A percentile compares a stretch with the other conserved stretches of the same genome.
These are phyloP conservation scores for Saxicola maurus DNA, from an alignment of 2,797 vertebrate genomes.

Conservation along the genomic window DNA sequence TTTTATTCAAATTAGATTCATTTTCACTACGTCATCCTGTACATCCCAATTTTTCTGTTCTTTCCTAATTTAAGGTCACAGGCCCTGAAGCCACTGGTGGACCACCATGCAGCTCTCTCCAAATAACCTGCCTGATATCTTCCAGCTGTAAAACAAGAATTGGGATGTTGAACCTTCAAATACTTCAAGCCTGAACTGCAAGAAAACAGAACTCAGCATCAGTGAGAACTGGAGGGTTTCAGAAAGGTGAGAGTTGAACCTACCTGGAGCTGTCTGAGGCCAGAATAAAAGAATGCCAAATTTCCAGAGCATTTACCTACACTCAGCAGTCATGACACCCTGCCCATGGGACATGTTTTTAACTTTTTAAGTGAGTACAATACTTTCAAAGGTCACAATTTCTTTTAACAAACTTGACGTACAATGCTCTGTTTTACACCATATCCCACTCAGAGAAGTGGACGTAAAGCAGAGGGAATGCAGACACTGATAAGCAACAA, in stretches of 20 bases:
- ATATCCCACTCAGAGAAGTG: background rate
- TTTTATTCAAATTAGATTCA: fast-evolving
- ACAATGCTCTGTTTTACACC: background rate
- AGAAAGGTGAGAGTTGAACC: background rate
- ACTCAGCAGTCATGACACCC: background rate
- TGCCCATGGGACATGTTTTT: background rate
- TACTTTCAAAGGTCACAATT: background rate
- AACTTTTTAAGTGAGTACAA: background rate
- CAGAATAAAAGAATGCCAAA: background rate
- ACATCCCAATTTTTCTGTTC: background rate
- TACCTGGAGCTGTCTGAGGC: background rate
- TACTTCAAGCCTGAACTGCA: background rate
- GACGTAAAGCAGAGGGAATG: background rate
- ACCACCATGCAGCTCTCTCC: background rate
- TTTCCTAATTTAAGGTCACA: background rate
- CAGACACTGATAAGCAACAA: background rate
- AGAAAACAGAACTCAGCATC: background rate
- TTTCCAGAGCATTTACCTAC: background rate
- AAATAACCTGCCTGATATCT: background rate
- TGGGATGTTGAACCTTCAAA: background rate
- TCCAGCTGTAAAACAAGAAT: background rate
- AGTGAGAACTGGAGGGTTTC: background rate
- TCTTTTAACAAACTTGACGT: background rate
- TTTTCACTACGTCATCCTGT: background rate
- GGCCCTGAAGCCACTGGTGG: background rate